Percentiles rank a stretch among this genome's conserved stretches.
These are phyloP conservation scores for Charanyca ferruginea DNA, from an alignment of 2,888 invertebrate genomes.

Conservation along the genomic window DNA sequence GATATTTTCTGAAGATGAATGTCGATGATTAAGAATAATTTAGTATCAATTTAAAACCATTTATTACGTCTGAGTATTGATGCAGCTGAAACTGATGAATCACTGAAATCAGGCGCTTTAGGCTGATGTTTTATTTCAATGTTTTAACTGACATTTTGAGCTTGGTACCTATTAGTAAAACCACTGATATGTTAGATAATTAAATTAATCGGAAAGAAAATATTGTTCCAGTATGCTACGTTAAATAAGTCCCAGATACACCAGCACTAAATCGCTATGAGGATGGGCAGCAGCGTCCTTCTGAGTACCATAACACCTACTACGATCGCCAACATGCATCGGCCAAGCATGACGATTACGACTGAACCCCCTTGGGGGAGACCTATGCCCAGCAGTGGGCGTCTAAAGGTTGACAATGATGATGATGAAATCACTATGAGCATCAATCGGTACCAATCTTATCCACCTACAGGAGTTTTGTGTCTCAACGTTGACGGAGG, in stretches of 20 bases:
- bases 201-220: constrained; percentile 7
- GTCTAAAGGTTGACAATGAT: no score
- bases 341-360: no score
- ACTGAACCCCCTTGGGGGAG: no score
- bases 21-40: constrained; percentile 36
- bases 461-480: constrained; percentile 42
- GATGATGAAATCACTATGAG: no score
- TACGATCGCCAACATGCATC: no score
- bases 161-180: neutral
- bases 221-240: constrained; percentile 6
- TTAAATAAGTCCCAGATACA: constrained; percentile 21
- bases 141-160: constrained; percentile 18
- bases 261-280: constrained; percentile 30
- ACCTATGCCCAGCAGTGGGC: no score
- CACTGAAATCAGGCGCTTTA: constrained; percentile 28
- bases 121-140: constrained; percentile 26
- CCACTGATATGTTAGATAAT: neutral
- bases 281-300: no score
- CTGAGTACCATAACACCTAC: no score
- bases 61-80: constrained; percentile 24
- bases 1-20: constrained; percentile 28
- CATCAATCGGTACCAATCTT: constrained; percentile 47
- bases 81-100: constrained; percentile 31
- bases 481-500: constrained; percentile 30
- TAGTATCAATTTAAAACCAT: constrained; percentile 40